Base-by-base conservation (phyloP, 2,797 vertebrate genomes). In the Enteromius fasciolatus region DNA sequence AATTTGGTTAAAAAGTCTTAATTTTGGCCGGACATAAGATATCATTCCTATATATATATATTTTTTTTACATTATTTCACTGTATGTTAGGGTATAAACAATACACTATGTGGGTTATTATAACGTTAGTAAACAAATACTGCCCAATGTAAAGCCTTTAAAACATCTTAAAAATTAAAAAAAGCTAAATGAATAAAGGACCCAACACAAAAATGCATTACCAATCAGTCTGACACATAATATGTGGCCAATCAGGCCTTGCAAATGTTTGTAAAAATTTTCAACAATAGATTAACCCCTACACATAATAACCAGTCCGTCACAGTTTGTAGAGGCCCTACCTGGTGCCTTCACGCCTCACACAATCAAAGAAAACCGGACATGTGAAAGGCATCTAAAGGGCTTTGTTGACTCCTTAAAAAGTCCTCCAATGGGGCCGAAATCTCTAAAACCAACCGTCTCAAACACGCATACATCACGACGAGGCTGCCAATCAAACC, bases 301-400 rank as follows among this genome's bases (percentile, higher is more conserved):
- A 44, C 2, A 52, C 41, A 50, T 52, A 23, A 61, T 11, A 78
- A 20, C 46, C 67, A 25, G 46, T 50, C 15, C 1, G 0, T 41
- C 54, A 68, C n/a, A 68, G 50, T 69, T 59, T 25, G 31, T 57
- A 78, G 17, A 76, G 64, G 52, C 88, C 91, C 80, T 95, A 97
- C 95, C 96, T 96, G 93, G 81, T 90, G 84, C 83, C 86, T 91
- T 95, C 95, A 7, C 75, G 89, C 86, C 89, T 91, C 86, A 94
- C 90, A 86, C 94, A 96, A 20, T 80, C 92, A 84, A 95, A 94
- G 91, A 93, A 93, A 78, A 93, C 84, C 0, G 91, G 66, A n/a
- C 89, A 94, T 90, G 92, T 91, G 91, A 95, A 79, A 69, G 93
- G 94, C 95, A 96, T 97, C 85, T 89, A 95, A 84, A 86, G 83